A percentile compares a stretch with the other conserved stretches of the same genome.
These are phyloP conservation scores for Cebidichthys violaceus DNA, from an alignment of 2,113 vertebrate genomes.

Conservation along the genomic window DNA sequence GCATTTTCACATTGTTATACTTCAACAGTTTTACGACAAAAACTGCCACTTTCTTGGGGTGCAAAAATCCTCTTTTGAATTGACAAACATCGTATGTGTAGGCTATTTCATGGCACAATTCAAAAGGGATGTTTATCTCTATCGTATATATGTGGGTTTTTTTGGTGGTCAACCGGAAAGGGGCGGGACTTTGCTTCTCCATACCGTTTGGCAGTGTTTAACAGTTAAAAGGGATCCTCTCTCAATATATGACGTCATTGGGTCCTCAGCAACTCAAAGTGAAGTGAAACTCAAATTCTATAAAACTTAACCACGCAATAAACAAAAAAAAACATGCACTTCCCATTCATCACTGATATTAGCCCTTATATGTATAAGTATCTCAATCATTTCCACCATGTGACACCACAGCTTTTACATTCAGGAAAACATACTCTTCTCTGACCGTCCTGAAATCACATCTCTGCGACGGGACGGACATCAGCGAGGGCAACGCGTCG, in stretches of 20 bases:
- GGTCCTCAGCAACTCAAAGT: too few species aligned
- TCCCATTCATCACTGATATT: constrained; percentile 12
- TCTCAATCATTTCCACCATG: not conserved
- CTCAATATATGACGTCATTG: too few species aligned
- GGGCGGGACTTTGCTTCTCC: too few species aligned
- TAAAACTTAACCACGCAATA: not conserved
- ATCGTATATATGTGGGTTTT: not conserved
- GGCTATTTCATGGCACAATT: not conserved
- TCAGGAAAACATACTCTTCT: not conserved
- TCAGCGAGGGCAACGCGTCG: constrained; percentile 6
- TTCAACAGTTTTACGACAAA: too few species aligned
- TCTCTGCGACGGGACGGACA: constrained; percentile 13
- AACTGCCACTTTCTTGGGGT: too few species aligned
- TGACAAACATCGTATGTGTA: too few species aligned
- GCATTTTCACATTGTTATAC: too few species aligned
- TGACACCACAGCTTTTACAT: constrained; percentile 20
- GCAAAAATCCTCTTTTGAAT: too few species aligned
- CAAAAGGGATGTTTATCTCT: not conserved
- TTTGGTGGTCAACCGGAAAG: not conserved
- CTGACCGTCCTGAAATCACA: constrained; percentile 24
- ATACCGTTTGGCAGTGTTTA: too few species aligned
- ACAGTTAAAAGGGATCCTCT: not conserved
- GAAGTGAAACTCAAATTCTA: not conserved
- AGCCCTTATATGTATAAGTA: not conserved
- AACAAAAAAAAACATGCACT: not conserved